Evolutionary conservation across 2,797 vertebrate genomes (phyloP).

Genomic region (Varecia variegata): DNA sequence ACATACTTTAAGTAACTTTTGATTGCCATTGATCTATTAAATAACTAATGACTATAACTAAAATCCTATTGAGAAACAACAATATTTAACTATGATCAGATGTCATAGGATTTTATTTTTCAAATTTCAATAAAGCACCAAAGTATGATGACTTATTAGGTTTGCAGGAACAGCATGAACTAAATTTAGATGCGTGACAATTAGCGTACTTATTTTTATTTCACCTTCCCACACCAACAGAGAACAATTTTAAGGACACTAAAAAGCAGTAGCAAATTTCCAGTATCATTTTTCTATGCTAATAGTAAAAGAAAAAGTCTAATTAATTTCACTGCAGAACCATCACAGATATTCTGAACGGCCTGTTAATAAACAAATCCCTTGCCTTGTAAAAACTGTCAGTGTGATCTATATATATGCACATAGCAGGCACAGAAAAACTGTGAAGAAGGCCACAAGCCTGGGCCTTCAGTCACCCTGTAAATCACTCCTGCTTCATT

Average conservation of each 20-base stretch:
- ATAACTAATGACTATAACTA: not conserved
- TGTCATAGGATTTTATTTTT: not conserved
- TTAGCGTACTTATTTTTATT: slow-evolving; percentile 34
- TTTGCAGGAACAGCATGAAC: not conserved
- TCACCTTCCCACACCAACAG: not conserved
- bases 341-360: slow-evolving; percentile 7
- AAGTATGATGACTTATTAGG: not conserved
- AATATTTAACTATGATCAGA: not conserved
- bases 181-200: slow-evolving; percentile 34
- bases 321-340: slow-evolving; percentile 45
- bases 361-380: slow-evolving; percentile 46
- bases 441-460: not conserved
- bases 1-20: not conserved
- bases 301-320: slow-evolving; percentile 27
- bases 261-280: slow-evolving; percentile 10
- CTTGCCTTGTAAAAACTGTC: slow-evolving; percentile 40
- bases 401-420: not conserved
- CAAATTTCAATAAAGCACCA: slow-evolving; percentile 23
- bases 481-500: slow-evolving; percentile 31
- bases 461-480: not conserved
- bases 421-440: not conserved
- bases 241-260: slow-evolving; percentile 12
- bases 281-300: slow-evolving; percentile 21
- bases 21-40: not conserved
- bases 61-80: not conserved